phyloP scores from a whole-genome alignment of 35 echinoderm and acorn worm genomes.

The Apostichopus japonicus region DNA sequence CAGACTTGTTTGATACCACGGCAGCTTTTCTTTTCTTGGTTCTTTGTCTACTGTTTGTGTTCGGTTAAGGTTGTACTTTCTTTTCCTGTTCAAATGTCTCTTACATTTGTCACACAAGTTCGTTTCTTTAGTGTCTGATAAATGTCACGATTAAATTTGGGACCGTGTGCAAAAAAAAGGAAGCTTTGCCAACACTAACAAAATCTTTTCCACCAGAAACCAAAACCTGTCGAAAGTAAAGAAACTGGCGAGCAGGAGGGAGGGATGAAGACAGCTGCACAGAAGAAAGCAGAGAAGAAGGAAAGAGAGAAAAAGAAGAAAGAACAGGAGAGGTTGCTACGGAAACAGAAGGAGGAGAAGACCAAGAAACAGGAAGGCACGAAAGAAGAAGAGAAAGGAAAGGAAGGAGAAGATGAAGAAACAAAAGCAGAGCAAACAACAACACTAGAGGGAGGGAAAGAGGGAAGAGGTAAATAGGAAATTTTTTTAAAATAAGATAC shows the following conservation, averaged over 20 bases:
- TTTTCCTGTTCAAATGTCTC: no score
- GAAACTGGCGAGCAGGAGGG: constrained; percentile 24
- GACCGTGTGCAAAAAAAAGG: neutral
- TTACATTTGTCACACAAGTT: no score
- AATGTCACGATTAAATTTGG: no score
- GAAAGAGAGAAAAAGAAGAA: constrained; percentile 86
- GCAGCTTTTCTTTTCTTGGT: no score
- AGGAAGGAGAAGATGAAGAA: neutral
- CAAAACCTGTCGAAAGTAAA: constrained; percentile 27
- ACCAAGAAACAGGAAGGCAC: constrained; percentile 37
- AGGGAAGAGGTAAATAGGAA: neutral
- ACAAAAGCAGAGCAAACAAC: neutral
- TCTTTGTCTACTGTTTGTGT: no score
- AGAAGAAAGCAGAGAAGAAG: constrained; percentile 98
- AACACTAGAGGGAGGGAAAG: neutral
- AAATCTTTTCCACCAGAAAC: constrained; percentile 5
- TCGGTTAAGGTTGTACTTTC: no score
- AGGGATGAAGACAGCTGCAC: constrained; percentile 90
- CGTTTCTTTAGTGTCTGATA: no score
- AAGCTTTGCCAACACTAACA: neutral
- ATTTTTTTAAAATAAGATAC: neutral
- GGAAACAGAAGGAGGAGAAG: constrained; percentile 67
- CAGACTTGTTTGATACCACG: no score
- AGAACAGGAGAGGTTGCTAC: constrained; percentile 60
- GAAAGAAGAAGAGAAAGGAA: constrained; percentile 18